Base-by-base conservation (phyloP, 2,113 vertebrate species). In the Plotosus lineatus region DNA sequence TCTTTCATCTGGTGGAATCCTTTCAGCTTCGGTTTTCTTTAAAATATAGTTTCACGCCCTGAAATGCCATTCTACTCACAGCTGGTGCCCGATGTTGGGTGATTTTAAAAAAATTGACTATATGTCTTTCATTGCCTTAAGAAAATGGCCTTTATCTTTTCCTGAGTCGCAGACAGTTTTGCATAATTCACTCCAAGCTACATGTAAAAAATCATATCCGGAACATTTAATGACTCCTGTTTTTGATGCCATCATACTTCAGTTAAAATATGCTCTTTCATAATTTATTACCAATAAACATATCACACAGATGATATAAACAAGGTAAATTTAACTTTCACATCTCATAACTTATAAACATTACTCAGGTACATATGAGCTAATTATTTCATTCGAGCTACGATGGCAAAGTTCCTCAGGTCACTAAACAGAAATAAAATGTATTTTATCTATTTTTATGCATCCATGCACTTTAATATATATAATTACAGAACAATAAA, bases 101-200 rank as follows among this genome's bases (percentile, higher is more conserved):
- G 69, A n/a, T n/a, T n/a, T n/a, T n/a, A n/a, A n/a, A 50, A 72
- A 50, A 72, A 50, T 72, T 72, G 69, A 72, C 69, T 31, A 51
- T 44, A 72, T 17, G 28, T 72, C 69, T 72, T 72, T 50, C 69
- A 50, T 72, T 6, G 17, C 69, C 69, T 72, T 72, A 50, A 72
- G 28, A 33, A 72, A 71, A 50, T 72, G 69, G 50, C 69, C 69
- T 72, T 72, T 72, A 50, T 44, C 44, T 50, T 72, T 48, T 50
- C 44, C 48, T 72, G 44, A 23, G 44, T 72, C 21, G 3, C 69
- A 72, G 69, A 31, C 42, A 33, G 46, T 72, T 72, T 50, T 51
- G 69, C 69, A 71, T 71, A 48, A 19, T 28, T 71, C 68, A 71
- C 68, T 71, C 42, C 44, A 48, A 42, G 42, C 48, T 48, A 71